Conservation (phyloP, 2,113 vertebrate genomes). For the Brachirus orientalis region DNA sequence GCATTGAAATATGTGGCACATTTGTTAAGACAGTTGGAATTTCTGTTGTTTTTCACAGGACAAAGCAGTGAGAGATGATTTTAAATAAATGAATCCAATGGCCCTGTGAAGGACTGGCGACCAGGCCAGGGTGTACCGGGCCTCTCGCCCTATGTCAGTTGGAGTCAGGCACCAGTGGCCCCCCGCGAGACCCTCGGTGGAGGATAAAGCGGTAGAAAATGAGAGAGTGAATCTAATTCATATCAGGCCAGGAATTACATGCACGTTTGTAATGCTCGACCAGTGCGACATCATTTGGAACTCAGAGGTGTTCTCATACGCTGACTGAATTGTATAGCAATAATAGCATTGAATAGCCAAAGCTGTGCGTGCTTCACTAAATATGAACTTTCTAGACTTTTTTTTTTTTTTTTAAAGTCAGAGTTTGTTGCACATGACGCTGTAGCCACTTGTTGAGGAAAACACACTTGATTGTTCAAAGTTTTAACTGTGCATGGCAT, state of each 20-base stretch:
- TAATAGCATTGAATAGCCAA: conserved; percentile 24
- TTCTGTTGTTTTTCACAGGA: not conserved
- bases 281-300: not conserved
- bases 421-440: conserved; percentile 4
- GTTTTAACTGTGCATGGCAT: not conserved
- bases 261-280: not conserved
- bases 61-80: not conserved
- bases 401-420: no score
- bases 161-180: no score
- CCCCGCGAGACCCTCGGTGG: no score
- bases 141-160: no score
- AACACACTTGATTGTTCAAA: not conserved
- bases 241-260: conserved; percentile 2
- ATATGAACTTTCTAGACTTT: conserved; percentile 15
- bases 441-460: conserved; percentile 7
- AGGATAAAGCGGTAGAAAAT: no score
- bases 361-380: conserved; percentile 34
- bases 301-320: not conserved
- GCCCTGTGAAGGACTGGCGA: no score
- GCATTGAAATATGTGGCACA: conserved; percentile 53
- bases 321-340: conserved; percentile 14
- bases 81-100: conserved; percentile 4
- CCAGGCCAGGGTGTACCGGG: no score
- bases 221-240: not conserved
- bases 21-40: conserved; percentile 2